phyloP scores from a whole-genome alignment of 2,888 invertebrate species.

The Lottia scabra region DNA sequence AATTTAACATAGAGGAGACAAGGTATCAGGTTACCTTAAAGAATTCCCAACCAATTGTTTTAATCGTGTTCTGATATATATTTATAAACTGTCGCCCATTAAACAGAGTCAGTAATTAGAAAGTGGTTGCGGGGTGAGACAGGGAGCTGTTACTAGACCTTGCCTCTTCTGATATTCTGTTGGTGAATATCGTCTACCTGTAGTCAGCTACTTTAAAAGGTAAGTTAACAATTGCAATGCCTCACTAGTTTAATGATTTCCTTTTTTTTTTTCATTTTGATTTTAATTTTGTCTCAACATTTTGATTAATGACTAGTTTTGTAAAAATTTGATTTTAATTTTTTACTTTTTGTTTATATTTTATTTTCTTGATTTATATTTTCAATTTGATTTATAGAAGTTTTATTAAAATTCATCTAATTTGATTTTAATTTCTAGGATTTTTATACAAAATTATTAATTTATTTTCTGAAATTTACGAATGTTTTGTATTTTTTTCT shows the following conservation, averaged over 20 bases:
- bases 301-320: too few species aligned
- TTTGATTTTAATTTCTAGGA: too few species aligned
- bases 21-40: neutral
- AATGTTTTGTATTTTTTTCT: too few species aligned
- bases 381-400: neutral
- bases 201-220: neutral
- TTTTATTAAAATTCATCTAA: too few species aligned
- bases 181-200: neutral
- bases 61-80: neutral
- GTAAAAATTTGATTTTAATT: too few species aligned
- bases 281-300: neutral
- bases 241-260: neutral
- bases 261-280: neutral
- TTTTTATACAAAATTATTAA: too few species aligned
- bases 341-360: too few species aligned
- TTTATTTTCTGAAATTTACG: too few species aligned
- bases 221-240: too few species aligned
- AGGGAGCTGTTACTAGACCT: neutral
- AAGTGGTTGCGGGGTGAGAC: neutral
- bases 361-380: neutral
- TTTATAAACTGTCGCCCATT: neutral
- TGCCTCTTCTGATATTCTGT: neutral
- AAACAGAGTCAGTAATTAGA: neutral
- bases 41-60: neutral
- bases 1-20: neutral